Conservation (phyloP, 1,140 invertebrate species). For the Condylostylus longicornis region DNA sequence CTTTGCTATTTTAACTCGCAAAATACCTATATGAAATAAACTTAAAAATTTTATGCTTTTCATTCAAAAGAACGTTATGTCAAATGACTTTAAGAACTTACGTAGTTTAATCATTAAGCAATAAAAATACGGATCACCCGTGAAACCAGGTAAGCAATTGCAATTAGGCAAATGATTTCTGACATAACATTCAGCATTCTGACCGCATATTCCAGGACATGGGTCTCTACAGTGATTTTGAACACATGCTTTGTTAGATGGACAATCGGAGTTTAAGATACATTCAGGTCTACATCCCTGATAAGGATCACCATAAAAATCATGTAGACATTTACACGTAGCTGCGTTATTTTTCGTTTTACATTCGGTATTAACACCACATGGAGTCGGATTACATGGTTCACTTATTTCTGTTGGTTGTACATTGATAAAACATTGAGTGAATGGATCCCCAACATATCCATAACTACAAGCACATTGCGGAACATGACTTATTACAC, state of each 20-base stretch:
- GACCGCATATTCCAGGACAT: conserved; percentile 57
- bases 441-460: conserved; percentile 52
- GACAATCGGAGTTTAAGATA: conserved; percentile 54
- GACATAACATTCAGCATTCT: conserved; percentile 55
- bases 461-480: conserved; percentile 49
- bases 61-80: conserved; percentile 13
- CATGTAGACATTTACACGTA: conserved; percentile 51
- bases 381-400: conserved; percentile 43
- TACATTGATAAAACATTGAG: conserved; percentile 37
- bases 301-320: conserved; percentile 57
- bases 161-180: conserved; percentile 60
- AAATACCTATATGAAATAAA: conserved; percentile 13
- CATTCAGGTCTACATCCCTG: conserved; percentile 60
- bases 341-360: conserved; percentile 45
- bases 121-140: conserved; percentile 50
- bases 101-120: conserved; percentile 42
- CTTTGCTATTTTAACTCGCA: conserved; percentile 8
- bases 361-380: conserved; percentile 44
- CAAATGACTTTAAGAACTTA: conserved; percentile 32
- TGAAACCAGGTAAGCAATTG: conserved; percentile 46
- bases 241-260: conserved; percentile 48
- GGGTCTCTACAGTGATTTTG: conserved; percentile 62
- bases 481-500: conserved; percentile 47
- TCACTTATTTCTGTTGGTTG: conserved; percentile 34
- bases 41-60: conserved; percentile 23